Conservation (phyloP, 1,140 invertebrate genomes). For the Parapsyche elsis region DNA sequence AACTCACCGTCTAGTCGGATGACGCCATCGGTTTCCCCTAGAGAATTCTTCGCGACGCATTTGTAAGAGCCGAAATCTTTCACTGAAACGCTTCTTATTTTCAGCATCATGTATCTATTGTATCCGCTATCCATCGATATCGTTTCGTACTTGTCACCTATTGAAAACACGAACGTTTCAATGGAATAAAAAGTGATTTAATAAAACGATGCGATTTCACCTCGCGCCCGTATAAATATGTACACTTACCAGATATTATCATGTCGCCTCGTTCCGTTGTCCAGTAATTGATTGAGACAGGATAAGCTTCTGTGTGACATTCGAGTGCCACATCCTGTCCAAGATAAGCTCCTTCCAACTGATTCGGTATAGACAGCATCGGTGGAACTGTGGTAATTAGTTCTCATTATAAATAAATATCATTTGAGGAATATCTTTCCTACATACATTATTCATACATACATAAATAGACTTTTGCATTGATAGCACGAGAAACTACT, state of each 20-base stretch:
- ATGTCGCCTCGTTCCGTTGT: slow-evolving; percentile 84
- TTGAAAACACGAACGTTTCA: slow-evolving; percentile 46
- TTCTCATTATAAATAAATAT: too few species aligned
- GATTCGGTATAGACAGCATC: slow-evolving; percentile 70
- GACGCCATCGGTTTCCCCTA: slow-evolving; percentile 91
- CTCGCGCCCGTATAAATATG: background rate
- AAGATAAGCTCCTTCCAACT: slow-evolving; percentile 68
- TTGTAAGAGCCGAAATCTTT: slow-evolving; percentile 89
- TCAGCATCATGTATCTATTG: slow-evolving; percentile 89
- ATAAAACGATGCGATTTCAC: background rate
- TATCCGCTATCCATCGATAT: slow-evolving; percentile 82
- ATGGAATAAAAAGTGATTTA: too few species aligned
- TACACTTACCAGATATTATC: slow-evolving; percentile 86
- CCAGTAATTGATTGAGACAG: slow-evolving; percentile 71
- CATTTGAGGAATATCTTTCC: too few species aligned
- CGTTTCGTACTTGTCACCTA: slow-evolving; percentile 88
- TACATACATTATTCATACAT: too few species aligned
- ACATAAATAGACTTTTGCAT: too few species aligned
- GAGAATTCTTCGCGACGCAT: slow-evolving; percentile 94
- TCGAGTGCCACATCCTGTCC: slow-evolving; percentile 70
- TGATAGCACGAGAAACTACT: too few species aligned
- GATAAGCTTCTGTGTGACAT: slow-evolving; percentile 70
- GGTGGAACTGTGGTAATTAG: slow-evolving; percentile 65
- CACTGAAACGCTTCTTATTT: slow-evolving; percentile 81
- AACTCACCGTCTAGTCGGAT: slow-evolving; percentile 91